Base-by-base conservation (phyloP, 2,113 vertebrate species). In the Anguilla japonica region DNA sequence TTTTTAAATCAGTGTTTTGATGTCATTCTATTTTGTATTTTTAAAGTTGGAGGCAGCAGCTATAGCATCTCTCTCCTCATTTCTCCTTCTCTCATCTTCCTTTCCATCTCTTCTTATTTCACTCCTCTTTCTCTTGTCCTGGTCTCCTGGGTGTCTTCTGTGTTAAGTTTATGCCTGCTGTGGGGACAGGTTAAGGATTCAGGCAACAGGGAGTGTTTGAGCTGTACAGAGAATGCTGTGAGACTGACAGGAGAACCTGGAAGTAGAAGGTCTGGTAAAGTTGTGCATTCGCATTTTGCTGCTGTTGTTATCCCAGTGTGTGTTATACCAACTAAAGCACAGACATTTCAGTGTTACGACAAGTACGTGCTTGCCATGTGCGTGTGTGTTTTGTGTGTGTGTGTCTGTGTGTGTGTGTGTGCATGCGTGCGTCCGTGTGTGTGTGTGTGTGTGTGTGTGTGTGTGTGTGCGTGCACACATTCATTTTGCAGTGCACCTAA, bases 131-230 rank as follows among this genome's bases (percentile, higher is more conserved):
- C 43, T 46, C 43, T 46, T 46, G 43, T 46, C 43, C 43, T 34
- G 34, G 0, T 34, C 34, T 34, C 34, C 34, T 34, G 9, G 43
- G 43, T 46, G 43, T 6, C 43, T 9, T 46, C 43, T 9, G 5
- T 46, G 43, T 46, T 9, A 9, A 60, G 26, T 3, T 26, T 71
- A 71, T 71, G 22, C 63, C 63, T n/a, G 63, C 60, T 63, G 60
- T 20, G 60, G 40, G 92, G 93, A 56, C 88, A 87, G 39, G 94
- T 94, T 78, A 91, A 94, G 86, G 95, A 95, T 85, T 86, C 63
- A 71, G 63, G 63, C 39, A 13, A 7, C 22, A 83, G 78, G 18
- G 22, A 9, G 26, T 80, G 26, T 40, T 15, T 60, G 20, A 18
- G 3, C 60, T 60, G 60, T 9, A 41, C 15, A 40, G 0, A 56